phyloP scores from a whole-genome alignment of 2,113 vertebrate species.

The Tenebrosternarchus preto region DNA sequence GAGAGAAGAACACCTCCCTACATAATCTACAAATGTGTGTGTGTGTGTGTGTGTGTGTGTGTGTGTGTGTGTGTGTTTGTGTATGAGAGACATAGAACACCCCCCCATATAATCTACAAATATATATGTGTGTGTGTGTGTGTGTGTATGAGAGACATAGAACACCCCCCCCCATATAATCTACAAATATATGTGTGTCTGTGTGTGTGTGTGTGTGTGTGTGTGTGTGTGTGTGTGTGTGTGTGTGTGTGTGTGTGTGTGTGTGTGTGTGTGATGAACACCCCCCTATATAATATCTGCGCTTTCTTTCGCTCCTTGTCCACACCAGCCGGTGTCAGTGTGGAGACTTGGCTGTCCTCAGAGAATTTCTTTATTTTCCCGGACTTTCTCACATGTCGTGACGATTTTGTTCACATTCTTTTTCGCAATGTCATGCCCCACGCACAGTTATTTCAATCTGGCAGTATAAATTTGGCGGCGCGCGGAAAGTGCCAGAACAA shows the following conservation, averaged over 20 bases:
- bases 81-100: no score
- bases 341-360: slow-evolving; percentile 44
- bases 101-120: no score
- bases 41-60: no score
- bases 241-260: no score
- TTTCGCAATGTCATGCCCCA: slow-evolving; percentile 80
- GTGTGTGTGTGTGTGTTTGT: no score
- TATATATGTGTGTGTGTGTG: no score
- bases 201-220: no score
- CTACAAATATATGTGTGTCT: no score
- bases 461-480: slow-evolving; percentile 77
- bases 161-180: no score
- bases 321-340: slow-evolving; percentile 18
- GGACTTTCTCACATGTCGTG: slow-evolving; percentile 73
- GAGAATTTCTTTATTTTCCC: slow-evolving; percentile 46
- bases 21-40: no score
- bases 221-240: no score
- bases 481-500: slow-evolving; percentile 78
- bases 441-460: slow-evolving; percentile 79
- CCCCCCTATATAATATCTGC: background rate
- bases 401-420: slow-evolving; percentile 78
- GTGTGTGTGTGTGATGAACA: background rate
- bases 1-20: background rate
- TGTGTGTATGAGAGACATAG: no score
- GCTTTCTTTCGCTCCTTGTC: background rate